These are phyloP conservation scores for Perca schrenkii DNA, from an alignment of 2,113 vertebrate genomes.

Conservation along the genomic window DNA sequence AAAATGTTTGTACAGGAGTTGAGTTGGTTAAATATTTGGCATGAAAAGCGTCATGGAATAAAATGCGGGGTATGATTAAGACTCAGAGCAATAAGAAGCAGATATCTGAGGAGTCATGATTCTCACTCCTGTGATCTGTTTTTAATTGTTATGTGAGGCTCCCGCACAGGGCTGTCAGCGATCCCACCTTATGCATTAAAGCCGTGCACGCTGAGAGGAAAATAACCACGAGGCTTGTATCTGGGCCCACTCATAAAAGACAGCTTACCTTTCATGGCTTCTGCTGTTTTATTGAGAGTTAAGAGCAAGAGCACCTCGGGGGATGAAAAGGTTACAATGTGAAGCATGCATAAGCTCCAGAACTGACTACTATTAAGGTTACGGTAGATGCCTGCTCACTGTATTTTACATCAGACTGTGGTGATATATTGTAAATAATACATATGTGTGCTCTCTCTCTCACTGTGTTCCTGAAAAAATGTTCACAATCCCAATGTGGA, in stretches of 20 bases:
- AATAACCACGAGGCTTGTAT: constrained; percentile 69
- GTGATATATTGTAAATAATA: constrained; percentile 58
- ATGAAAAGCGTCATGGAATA: background rate
- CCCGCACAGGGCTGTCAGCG: constrained; percentile 43
- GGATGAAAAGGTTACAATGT: constrained; percentile 59
- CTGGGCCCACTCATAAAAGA: constrained; percentile 78
- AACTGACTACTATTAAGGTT: constrained; percentile 49
- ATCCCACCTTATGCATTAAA: constrained; percentile 65
- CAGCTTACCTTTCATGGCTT: constrained; percentile 79
- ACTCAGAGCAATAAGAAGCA: constrained; percentile 53
- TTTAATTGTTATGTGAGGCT: constrained; percentile 74
- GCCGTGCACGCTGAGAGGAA: constrained; percentile 47
- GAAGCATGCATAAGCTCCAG: constrained; percentile 55
- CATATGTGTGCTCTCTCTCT: constrained; percentile 23
- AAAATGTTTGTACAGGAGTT: background rate
- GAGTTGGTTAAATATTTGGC: constrained; percentile 9
- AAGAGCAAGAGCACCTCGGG: constrained; percentile 39
- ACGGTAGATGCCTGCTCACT: constrained; percentile 39
- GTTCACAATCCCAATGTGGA: background rate
- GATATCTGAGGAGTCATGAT: constrained; percentile 56
- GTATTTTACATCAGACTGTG: constrained; percentile 40
- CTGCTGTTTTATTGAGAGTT: constrained; percentile 71
- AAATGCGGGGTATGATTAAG: constrained; percentile 25
- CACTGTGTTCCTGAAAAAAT: constrained; percentile 2
- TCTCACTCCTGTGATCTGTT: constrained; percentile 62